Conservation (phyloP, 2,888 invertebrate species). For the Eupithecia pulchellata region DNA sequence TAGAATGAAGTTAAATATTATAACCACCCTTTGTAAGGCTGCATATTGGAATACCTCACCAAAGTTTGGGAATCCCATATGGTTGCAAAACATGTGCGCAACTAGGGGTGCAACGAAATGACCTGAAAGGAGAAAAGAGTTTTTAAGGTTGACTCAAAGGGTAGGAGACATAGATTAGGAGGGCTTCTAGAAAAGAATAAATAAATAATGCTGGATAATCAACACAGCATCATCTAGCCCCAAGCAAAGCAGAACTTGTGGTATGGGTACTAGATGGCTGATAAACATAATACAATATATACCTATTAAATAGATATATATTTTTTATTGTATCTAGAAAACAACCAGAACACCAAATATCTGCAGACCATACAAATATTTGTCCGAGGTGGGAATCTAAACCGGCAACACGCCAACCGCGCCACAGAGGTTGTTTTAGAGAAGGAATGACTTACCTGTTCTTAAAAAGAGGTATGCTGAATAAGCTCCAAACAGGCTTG, state of each 20-base stretch:
- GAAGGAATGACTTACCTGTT: slow-evolving; percentile 86
- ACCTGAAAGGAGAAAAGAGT: slow-evolving; percentile 79
- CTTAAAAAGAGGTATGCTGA: slow-evolving; percentile 96
- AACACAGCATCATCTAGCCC: no score
- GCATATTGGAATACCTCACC: slow-evolving; percentile 80
- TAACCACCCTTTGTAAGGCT: slow-evolving; percentile 83
- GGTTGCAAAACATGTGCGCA: slow-evolving; percentile 97
- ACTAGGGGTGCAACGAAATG: slow-evolving; percentile 95
- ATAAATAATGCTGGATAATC: no score
- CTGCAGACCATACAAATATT: no score
- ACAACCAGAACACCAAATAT: no score
- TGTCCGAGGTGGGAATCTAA: no score
- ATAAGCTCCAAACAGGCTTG: slow-evolving; percentile 97
- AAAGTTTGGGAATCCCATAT: slow-evolving; percentile 97
- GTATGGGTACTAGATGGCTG: no score
- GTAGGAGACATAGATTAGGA: not conserved
- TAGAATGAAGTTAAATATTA: slow-evolving; percentile 88
- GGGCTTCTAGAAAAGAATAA: not conserved
- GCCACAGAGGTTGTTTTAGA: no score
- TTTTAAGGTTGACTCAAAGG: not conserved
- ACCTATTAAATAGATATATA: no score
- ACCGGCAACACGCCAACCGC: no score
- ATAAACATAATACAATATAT: no score
- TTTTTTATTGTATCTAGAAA: no score
- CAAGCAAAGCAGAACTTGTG: no score